Evolutionary conservation across 2,113 vertebrate species (phyloP).

Genomic region (Bettongia penicillata): DNA sequence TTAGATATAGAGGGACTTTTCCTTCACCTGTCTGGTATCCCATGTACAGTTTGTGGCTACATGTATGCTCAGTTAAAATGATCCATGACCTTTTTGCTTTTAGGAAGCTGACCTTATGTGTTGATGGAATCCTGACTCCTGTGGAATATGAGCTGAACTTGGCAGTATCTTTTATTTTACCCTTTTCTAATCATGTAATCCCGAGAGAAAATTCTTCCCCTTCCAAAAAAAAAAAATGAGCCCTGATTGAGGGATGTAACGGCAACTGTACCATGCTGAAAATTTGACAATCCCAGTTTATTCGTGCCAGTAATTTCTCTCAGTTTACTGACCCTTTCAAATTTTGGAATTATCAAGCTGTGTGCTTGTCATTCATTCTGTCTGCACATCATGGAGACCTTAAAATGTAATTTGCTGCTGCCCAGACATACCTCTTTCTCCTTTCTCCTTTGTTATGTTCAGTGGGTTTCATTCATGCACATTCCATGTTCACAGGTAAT

Average conservation of each 20-base stretch:
- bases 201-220: not conserved
- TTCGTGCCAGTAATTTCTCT: not conserved
- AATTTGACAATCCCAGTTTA: slow-evolving; percentile 27
- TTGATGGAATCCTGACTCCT: not conserved
- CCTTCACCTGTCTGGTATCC: not conserved
- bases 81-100: not conserved
- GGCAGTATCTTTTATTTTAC: slow-evolving; percentile 1
- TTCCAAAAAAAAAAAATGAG: not conserved
- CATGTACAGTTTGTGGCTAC: not conserved
- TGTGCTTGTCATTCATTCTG: not conserved
- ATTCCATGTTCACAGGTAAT: slow-evolving; percentile 21
- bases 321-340: slow-evolving; percentile 14
- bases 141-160: not conserved
- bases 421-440: slow-evolving; percentile 58
- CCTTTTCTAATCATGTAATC: slow-evolving; percentile 59
- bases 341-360: slow-evolving; percentile 9
- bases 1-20: not conserved
- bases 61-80: not conserved
- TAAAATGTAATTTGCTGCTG: slow-evolving; percentile 37
- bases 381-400: slow-evolving; percentile 48
- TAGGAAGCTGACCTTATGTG: not conserved
- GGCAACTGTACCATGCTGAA: not conserved
- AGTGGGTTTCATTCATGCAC: not conserved
- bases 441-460: slow-evolving; percentile 51
- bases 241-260: not conserved